phyloP scores from a whole-genome alignment of 2,113 vertebrate genomes.

The Spea bombifrons region DNA sequence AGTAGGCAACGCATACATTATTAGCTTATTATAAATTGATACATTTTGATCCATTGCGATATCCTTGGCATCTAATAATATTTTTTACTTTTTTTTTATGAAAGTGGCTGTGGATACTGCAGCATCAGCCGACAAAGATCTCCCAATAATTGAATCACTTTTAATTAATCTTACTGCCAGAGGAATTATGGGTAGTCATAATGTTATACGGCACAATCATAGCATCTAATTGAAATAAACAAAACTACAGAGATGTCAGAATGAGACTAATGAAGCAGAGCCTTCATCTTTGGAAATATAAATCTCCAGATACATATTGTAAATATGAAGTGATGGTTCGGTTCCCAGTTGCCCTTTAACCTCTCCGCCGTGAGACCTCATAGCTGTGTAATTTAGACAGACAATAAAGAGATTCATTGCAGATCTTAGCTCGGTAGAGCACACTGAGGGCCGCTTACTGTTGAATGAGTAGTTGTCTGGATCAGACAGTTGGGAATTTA shows the following conservation, averaged over 20 bases:
- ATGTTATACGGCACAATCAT: slow-evolving; percentile 4
- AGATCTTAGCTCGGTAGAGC: neutral
- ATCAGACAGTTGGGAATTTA: no score
- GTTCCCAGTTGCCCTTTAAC: neutral
- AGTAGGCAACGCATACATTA: slow-evolving; percentile 3
- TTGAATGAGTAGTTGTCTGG: no score
- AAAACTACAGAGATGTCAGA: slow-evolving; percentile 30
- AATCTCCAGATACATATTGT: neutral
- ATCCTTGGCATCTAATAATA: slow-evolving; percentile 20
- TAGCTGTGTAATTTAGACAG: neutral
- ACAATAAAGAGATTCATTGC: neutral
- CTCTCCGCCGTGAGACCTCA: neutral
- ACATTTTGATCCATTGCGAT: slow-evolving; percentile 9
- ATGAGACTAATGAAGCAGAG: slow-evolving; percentile 15
- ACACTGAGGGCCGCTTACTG: neutral
- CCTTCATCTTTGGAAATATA: neutral
- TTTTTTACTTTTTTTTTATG: slow-evolving; percentile 15
- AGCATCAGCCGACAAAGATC: neutral
- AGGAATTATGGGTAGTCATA: slow-evolving; percentile 34
- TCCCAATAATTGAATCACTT: slow-evolving; percentile 29
- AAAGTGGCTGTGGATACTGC: neutral
- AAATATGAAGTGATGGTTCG: neutral
- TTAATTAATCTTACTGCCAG: slow-evolving; percentile 32
- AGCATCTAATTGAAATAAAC: slow-evolving; percentile 35
- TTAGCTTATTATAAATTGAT: slow-evolving; percentile 25